Base-by-base conservation (phyloP, 2,113 vertebrate genomes). In the Oostethus manadensis region DNA sequence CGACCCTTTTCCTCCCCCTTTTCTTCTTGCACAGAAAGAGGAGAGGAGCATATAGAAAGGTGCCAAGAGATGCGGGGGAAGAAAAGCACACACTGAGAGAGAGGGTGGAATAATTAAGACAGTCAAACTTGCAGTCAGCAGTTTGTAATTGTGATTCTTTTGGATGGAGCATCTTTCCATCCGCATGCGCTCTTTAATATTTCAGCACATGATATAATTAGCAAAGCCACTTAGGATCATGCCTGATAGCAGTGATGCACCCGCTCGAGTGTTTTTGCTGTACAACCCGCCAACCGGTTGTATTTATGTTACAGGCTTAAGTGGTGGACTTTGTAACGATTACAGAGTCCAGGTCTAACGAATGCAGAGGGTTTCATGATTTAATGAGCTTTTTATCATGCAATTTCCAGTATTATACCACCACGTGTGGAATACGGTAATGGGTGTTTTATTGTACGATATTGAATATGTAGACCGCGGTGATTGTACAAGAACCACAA, bases 261-360 rank as follows among this genome's bases (percentile, higher is more conserved):
- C 22, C 66, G 42, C 62, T 55, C 60, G 17, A 73, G 71, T 64
- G 82, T 82, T 81, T 82, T 87, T 78, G 86, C 79, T 76, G 81
- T 79, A 80, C 73, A 61, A 70, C 68, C 58, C 0, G 44, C 58
- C 17, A 53, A 67, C n/a, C 56, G 11, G 0, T 48, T 72, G 68
- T 85, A 85, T 88, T 88, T 87, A 87, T 88, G 82, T 79, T 80
- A 62, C 55, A 58, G 78, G 71, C 84, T 82, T 88, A 88, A 88
- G 85, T 88, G 85, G 87, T 74, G 68, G 81, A 83, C 82, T 83
- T 71, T 70, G 74, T 83, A 82, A 83, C 73, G 67, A 81, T 82
- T 78, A 85, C 78, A 68, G 70, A 81, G 78, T 86, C 75, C 10
- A 10, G n/a, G 59, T 63, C 51, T 82, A 86, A 87, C 80, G 61